These are phyloP conservation scores for Scomber japonicus DNA, from an alignment of 2,113 vertebrate species.

Conservation along the genomic window DNA sequence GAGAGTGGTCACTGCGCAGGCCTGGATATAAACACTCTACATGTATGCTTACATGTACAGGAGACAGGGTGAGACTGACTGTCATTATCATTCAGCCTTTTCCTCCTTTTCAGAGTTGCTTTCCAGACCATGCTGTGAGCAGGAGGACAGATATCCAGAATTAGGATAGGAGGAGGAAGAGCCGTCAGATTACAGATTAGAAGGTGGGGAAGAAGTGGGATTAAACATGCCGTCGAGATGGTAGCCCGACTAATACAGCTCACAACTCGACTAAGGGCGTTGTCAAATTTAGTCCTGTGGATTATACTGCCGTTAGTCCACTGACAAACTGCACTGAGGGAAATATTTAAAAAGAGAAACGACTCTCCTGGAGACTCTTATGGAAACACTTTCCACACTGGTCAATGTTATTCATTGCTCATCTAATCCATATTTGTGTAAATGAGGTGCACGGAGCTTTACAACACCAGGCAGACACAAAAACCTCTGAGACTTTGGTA, in stretches of 20 bases:
- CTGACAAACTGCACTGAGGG: conserved; percentile 31
- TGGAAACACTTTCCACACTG: conserved; percentile 42
- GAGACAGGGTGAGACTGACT: conserved; percentile 19
- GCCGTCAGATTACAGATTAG: conserved; percentile 77
- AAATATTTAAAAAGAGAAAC: conserved; percentile 24
- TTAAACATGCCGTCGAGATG: conserved; percentile 56
- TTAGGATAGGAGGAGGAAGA: conserved; percentile 60
- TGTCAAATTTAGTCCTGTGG: conserved; percentile 50
- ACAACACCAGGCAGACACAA: conserved; percentile 59
- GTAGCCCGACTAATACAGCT: conserved; percentile 61
- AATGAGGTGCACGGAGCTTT: conserved; percentile 60
- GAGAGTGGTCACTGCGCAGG: conserved; percentile 18
- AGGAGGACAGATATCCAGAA: conserved; percentile 49
- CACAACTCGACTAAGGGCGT: conserved; percentile 55
- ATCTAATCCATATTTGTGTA: conserved; percentile 71
- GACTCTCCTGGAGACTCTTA: conserved; percentile 44
- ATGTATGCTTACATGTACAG: neutral
- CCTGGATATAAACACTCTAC: conserved; percentile 16
- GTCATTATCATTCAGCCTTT: conserved; percentile 41
- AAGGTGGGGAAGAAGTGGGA: conserved; percentile 69
- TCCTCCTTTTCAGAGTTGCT: neutral
- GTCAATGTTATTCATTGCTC: conserved; percentile 59
- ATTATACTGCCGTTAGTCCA: conserved; percentile 30
- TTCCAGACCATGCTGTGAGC: conserved; percentile 13
- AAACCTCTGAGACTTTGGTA: conserved; percentile 53